Evolutionary conservation across 2,797 vertebrate genomes (phyloP).

Genomic region (Columba guinea): DNA sequence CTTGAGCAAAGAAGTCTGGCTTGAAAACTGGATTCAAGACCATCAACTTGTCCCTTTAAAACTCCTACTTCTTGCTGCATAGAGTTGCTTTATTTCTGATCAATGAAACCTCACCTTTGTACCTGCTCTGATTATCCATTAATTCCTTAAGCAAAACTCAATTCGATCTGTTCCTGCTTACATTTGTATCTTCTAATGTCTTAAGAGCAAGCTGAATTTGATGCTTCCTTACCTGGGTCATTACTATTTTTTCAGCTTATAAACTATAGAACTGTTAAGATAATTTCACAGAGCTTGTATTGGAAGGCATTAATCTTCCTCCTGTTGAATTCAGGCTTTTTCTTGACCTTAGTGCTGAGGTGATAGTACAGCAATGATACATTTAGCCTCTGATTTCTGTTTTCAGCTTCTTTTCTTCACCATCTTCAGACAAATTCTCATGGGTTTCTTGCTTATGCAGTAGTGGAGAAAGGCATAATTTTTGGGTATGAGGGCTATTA

Average conservation of each 20-base stretch:
- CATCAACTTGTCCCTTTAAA: not conserved
- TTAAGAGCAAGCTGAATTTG: not conserved
- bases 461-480: not conserved
- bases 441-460: not conserved
- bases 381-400: not conserved
- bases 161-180: not conserved
- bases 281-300: not conserved
- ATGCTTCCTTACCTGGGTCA: not conserved
- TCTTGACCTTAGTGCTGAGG: not conserved
- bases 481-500: not conserved
- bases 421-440: not conserved
- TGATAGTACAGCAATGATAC: not conserved
- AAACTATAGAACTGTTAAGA: not conserved
- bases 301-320: not conserved
- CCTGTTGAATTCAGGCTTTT: not conserved
- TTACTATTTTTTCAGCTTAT: not conserved
- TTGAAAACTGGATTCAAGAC: not conserved
- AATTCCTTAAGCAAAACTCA: not conserved
- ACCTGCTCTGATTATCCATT: not conserved
- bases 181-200: not conserved
- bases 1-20: not conserved
- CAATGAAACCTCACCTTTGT: not conserved
- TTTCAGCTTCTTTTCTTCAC: not conserved
- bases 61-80: not conserved
- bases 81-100: not conserved